Base-by-base conservation (phyloP, 2,113 vertebrate species). In the Apaloderma vittatum region DNA sequence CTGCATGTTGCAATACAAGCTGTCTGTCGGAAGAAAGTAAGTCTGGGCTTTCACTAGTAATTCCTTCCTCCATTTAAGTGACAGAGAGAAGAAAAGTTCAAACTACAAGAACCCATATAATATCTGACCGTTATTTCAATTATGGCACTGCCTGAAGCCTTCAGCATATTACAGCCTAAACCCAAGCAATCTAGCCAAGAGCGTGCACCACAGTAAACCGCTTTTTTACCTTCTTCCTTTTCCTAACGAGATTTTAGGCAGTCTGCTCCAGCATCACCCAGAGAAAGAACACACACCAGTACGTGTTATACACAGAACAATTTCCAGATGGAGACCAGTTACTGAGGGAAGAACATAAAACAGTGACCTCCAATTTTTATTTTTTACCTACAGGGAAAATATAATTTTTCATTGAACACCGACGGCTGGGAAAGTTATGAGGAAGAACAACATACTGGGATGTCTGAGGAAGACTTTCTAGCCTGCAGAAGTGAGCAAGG, bases 241-340 rank as follows among this genome's bases (percentile, higher is more conserved):
- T 83, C 36, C n/a, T 62, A 29, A 23, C 36, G 32, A 43, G 12
- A 12, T 40, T 86, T 66, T 36, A 30, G 22, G 7, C 1, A n/a
- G 13, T 5, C 59, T 70, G 51, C 55, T 54, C 63, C 24, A 26
- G 62, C 26, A 75, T 22, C 27, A 18, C 6, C 9, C 52, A 73
- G 63, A 67, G 32, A 10, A 77, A 61, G 40, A 68, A 13, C 19
- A 51, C 3, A 8, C 7, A 54, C 10, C 1, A 0, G 11, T 3
- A 10, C 1, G 20, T 19, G 59, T 37, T 32, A 46, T 0, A 21
- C 9, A n/a, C 49, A 9, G 62, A 45, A 27, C 29, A 61, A 52
- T 6, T 61, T 66, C 54, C 70, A 77, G 22, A n/a, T 34, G 51
- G 30, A 34, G 9, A 49, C 10, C 32, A 80, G 3, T 24, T 4